Conservation (phyloP, 2,888 invertebrate species). For the Caenorhabditis sp. region DNA sequence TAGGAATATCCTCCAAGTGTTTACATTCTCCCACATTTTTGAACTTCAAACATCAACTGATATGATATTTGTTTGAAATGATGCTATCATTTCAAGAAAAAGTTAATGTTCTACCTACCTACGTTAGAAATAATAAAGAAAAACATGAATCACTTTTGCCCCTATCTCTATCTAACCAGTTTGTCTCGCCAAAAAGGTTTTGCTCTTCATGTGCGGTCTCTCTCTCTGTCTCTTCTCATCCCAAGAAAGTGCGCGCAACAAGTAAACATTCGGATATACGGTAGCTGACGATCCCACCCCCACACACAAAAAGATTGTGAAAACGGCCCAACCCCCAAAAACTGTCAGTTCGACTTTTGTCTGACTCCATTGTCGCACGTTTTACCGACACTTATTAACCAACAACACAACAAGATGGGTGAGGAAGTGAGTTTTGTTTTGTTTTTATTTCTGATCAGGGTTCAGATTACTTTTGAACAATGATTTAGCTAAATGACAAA, state of each 20-base stretch:
- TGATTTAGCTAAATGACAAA: too few species aligned
- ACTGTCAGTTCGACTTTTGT: slow-evolving; percentile 42
- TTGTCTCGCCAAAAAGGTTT: neutral
- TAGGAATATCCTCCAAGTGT: too few species aligned
- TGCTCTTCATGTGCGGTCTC: neutral
- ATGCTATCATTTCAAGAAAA: too few species aligned
- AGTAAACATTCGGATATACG: slow-evolving; percentile 15
- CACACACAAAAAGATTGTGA: slow-evolving; percentile 13
- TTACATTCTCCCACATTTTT: too few species aligned
- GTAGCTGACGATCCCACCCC: slow-evolving; percentile 19
- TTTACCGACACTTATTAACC: slow-evolving; percentile 9
- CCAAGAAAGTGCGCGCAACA: slow-evolving; percentile 30
- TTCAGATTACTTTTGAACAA: neutral
- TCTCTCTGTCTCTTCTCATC: slow-evolving; percentile 31
- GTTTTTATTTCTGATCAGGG: neutral
- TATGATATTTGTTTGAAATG: too few species aligned
- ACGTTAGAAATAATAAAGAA: too few species aligned
- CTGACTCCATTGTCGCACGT: slow-evolving; percentile 39
- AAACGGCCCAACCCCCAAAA: slow-evolving; percentile 33
- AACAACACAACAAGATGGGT: slow-evolving; percentile 21
- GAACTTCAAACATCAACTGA: too few species aligned
- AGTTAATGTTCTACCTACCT: too few species aligned
- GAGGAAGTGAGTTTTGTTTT: slow-evolving; percentile 31
- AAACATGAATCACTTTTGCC: neutral
- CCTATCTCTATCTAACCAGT: neutral